Conservation (phyloP, 2,113 vertebrate species). For the Lamprologus callipterus region DNA sequence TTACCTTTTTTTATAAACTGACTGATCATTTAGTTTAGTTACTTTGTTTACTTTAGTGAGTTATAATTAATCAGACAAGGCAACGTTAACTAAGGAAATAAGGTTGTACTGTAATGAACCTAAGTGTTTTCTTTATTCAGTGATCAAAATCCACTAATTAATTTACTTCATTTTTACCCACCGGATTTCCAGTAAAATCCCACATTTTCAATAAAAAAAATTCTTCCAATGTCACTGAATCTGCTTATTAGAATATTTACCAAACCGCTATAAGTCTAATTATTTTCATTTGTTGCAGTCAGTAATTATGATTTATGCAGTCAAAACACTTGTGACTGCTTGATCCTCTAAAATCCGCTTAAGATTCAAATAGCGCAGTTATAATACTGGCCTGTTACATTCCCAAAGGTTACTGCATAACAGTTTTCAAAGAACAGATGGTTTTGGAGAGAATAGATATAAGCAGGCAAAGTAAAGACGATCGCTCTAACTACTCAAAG, state of each 20-base stretch:
- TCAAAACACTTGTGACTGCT: background rate
- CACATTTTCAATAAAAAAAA: background rate
- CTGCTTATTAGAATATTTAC: background rate
- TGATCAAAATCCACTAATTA: background rate
- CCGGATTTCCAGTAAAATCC: background rate
- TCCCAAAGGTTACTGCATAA: background rate
- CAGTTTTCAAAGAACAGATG: background rate
- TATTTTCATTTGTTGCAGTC: background rate
- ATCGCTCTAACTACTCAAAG: background rate
- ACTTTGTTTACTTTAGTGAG: background rate
- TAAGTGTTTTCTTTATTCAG: background rate
- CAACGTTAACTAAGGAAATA: background rate
- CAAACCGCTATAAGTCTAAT: background rate
- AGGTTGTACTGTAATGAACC: background rate
- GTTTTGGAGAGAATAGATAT: background rate
- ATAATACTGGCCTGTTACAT: background rate
- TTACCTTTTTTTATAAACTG: background rate
- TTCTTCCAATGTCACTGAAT: background rate
- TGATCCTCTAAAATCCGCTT: constrained; percentile 4
- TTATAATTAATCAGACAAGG: background rate
- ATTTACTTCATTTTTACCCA: background rate
- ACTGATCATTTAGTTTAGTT: background rate
- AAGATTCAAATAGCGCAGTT: background rate
- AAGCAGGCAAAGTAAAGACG: background rate
- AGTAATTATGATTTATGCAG: background rate